A percentile compares a stretch with the other conserved stretches of the same genome.
phyloP scores from a whole-genome alignment of 1,140 invertebrate species.

The Prorops nasuta region DNA sequence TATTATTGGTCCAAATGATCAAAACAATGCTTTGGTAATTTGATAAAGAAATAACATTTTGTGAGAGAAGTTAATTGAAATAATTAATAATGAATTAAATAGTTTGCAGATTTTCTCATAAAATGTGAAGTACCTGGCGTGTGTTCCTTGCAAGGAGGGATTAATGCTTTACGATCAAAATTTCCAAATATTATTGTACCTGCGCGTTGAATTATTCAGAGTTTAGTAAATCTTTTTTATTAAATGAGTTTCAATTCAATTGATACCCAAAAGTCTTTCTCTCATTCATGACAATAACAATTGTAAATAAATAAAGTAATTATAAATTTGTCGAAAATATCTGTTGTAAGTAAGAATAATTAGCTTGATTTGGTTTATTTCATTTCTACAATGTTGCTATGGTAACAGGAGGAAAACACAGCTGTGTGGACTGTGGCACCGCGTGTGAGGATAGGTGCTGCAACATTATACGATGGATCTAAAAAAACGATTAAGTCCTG shows the following conservation, averaged over 20 bases:
- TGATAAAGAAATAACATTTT: neutral
- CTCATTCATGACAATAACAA: neutral
- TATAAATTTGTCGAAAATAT: too few species aligned
- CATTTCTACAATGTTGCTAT: too few species aligned
- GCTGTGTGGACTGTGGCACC: too few species aligned
- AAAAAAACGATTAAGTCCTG: too few species aligned
- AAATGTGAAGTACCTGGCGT: constrained; percentile 66
- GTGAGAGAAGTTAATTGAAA: neutral
- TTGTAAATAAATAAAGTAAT: too few species aligned
- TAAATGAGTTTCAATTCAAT: constrained; percentile 1
- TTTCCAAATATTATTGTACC: constrained; percentile 62
- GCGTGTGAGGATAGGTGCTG: too few species aligned
- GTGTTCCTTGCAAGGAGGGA: constrained; percentile 72
- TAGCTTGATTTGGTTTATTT: too few species aligned
- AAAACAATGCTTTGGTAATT: constrained; percentile 72
- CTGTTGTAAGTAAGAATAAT: too few species aligned
- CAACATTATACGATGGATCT: too few species aligned
- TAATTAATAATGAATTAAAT: constrained; percentile 1
- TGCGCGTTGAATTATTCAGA: constrained; percentile 24
- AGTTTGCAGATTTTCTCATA: constrained; percentile 74
- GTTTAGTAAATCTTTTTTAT: too few species aligned
- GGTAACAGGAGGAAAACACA: constrained; percentile 25
- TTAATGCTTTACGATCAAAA: constrained; percentile 64
- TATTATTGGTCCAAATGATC: constrained; percentile 74
- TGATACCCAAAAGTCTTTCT: constrained; percentile 7